Evolutionary conservation across 1,140 invertebrate genomes (phyloP).

Genomic region (Antheraea mylitta): DNA sequence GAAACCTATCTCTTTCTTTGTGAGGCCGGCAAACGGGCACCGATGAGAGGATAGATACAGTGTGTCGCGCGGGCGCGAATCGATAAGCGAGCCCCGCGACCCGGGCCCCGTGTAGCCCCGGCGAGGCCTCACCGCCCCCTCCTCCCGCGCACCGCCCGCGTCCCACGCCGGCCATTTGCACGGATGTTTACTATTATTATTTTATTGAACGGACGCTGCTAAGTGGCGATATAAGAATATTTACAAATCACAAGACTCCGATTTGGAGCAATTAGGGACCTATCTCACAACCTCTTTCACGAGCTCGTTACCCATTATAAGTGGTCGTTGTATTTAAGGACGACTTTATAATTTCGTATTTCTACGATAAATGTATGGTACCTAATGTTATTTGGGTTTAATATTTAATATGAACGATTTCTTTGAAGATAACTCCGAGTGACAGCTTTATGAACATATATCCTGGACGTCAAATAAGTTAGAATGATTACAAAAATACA

Average conservation of each 20-base stretch:
- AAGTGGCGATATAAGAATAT: constrained; percentile 69
- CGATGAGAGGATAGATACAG: constrained; percentile 76
- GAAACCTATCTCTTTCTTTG: constrained; percentile 79
- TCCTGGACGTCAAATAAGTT: too few species aligned
- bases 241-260: constrained; percentile 53
- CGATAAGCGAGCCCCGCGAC: constrained; percentile 52
- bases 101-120: constrained; percentile 27
- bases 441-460: too few species aligned
- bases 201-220: constrained; percentile 75
- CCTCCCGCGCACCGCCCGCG: constrained; percentile 33
- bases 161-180: constrained; percentile 71
- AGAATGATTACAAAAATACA: too few species aligned
- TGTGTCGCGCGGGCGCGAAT: constrained; percentile 74
- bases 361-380: background rate
- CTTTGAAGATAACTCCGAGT: too few species aligned
- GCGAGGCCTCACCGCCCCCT: constrained; percentile 18
- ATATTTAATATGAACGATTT: background rate
- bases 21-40: constrained; percentile 70
- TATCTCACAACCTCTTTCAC: constrained; percentile 18
- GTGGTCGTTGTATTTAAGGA: constrained; percentile 9
- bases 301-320: constrained; percentile 5
- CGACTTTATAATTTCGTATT: constrained; percentile 8
- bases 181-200: constrained; percentile 78
- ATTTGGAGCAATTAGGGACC: constrained; percentile 37
- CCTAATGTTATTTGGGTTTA: background rate